Evolutionary conservation across 2,888 invertebrate genomes (phyloP), one percentile per base, ranked within the genome.

Genomic region (Diaperis boleti): DNA sequence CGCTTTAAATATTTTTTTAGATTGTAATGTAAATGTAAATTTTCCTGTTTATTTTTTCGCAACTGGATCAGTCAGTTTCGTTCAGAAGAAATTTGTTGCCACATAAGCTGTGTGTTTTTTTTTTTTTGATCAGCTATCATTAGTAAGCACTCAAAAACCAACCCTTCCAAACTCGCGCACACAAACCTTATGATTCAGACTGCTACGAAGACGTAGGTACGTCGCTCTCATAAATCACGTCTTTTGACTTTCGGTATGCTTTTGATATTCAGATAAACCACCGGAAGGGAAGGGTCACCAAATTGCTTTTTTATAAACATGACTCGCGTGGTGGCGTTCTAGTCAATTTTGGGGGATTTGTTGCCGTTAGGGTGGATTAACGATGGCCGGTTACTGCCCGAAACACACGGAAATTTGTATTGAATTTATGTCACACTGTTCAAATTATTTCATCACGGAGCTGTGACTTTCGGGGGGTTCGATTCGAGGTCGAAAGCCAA

Each of bases 221-320:
- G 2, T 42, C 3, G 41, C 15, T 5, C 13, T 31, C 31, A 35
- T 39, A 22, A 52, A 52, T 52, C 37, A 39, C 4, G 14, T 37
- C 52, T 39, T 39, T 13, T 39, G 52, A 15, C 37, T 39, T 52
- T 17, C 17, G 41, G 14, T 37, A 8, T 13, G 37, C 31, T 31
- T 31, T 50, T 37, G 47, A 52, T 52, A 52, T 52, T 20, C 52
- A 39, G 22, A 52, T 50, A 37, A 31, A 50, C 18, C 50, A 35
- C 33, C 8, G 45, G 6, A 14, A 17, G 35, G 18, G 20, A 18
- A 17, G 35, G 52, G 52, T 39, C 52, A 39, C 22, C 15, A 52
- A 52, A 52, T 52, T 52, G 52, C 52, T 52, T 52, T 52, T 52
- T 52, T 39, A 52, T 52, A 52, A 52, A 52, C 52, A 49, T 26